phyloP scores from a whole-genome alignment of 2,888 invertebrate genomes.

The Venusia cambrica region DNA sequence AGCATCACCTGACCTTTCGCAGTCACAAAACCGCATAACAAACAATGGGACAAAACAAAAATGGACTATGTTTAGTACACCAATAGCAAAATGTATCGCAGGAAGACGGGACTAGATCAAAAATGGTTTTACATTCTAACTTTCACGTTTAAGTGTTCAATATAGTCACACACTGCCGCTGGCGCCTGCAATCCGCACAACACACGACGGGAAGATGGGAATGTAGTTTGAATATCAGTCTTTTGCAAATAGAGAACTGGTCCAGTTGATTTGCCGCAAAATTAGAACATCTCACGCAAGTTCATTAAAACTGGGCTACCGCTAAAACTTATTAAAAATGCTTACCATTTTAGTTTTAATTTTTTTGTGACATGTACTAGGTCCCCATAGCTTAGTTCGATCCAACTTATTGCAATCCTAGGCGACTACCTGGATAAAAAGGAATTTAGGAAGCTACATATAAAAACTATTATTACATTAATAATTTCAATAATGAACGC shows the following conservation, averaged over 20 bases:
- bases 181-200: conserved; percentile 16
- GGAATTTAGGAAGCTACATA: conserved; percentile 8
- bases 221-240: conserved; percentile 54
- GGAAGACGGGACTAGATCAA: conserved; percentile 69
- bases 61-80: conserved; percentile 28
- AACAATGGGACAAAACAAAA: conserved; percentile 26
- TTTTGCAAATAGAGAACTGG: conserved; percentile 34
- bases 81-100: conserved; percentile 34
- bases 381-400: too few species aligned
- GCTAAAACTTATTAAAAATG: too few species aligned
- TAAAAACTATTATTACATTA: conserved; percentile 1
- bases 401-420: conserved; percentile 9
- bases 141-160: conserved; percentile 28
- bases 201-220: conserved; percentile 41
- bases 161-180: conserved; percentile 35
- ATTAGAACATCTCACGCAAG: too few species aligned
- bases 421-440: conserved; percentile 5
- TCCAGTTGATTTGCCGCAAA: conserved; percentile 16
- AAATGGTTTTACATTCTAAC: conserved; percentile 34
- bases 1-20: conserved; percentile 25
- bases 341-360: too few species aligned
- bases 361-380: too few species aligned
- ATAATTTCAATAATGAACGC: too few species aligned
- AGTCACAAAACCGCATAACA: conserved; percentile 20
- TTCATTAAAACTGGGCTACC: too few species aligned